Base-by-base conservation (phyloP, 2,888 invertebrate species). In the Heteromyza rotundicornis region DNA sequence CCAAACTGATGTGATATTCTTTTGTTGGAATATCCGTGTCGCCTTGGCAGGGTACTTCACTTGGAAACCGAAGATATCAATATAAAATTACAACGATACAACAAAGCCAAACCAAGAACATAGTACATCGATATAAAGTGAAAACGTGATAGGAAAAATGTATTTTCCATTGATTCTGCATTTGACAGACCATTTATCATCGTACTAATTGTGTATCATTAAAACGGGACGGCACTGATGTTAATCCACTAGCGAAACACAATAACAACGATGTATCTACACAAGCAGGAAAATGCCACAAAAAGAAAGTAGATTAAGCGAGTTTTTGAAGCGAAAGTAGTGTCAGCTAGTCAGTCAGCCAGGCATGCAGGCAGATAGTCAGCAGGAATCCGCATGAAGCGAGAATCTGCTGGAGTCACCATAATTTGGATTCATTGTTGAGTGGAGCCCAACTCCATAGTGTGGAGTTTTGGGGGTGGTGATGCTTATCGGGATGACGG, bases 151-250 rank as follows among this genome's bases (percentile, higher is more conserved):
- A 44, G 27, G 2, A 24, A 36, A 57, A 32, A 32, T 49, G 49
- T 27, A 36, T 50, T 56, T 68, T 67, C 60, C 72, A 70, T 66
- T 71, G 70, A 70, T 69, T 69, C 75, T 80, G 79, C 72, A 75
- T 74, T 76, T 79, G 79, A 80, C 80, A 80, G 74, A 75, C 73
- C 78, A 79, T 80, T 79, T 78, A 79, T 80, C 79, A 79, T 75
- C 73, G 70, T 71, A 74, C 80, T 80, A 79, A 80, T 80, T 79
- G 79, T 74, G 78, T 74, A 76, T 78, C 78, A 80, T 80, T 79
- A 78, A 77, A 80, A 67, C 54, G 63, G 59, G 63, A 65, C 61
- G 59, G 64, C 60, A 47, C 68, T 64, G 69, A 68, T 76, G 76
- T 74, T 74, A 74, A 76, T 73, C 76, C 74, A 69, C 68, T 63